Base-by-base conservation (phyloP, 2,113 vertebrate genomes). In the Equus przewalskii region DNA sequence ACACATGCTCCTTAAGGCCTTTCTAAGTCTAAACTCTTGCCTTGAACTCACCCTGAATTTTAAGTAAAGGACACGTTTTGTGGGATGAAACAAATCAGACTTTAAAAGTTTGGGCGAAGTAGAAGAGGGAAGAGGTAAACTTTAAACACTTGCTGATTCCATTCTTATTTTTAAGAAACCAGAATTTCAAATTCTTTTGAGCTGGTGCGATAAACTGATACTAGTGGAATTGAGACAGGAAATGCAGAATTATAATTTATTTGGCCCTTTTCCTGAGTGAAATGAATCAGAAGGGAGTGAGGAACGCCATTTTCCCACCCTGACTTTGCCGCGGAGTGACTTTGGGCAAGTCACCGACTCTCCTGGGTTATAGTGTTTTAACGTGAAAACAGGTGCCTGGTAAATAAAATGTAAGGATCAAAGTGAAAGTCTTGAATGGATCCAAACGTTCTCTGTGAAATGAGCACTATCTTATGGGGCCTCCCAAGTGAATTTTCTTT, bases 111-210 rank as follows among this genome's bases (percentile, higher is more conserved):
- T 69, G 16, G n/a, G 14, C 76, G 36, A 51, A 79, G 22, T 91
- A 49, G 75, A 54, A 81, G 30, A 94, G 70, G 36, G 84, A 84
- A 89, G 28, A 93, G 67, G 24, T 62, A n/a, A 67, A 64, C 58
- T 70, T 73, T 69, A 64, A 69, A 83, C 12, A 79, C 64, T 12
- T 26, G 28, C 24, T 60, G 51, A 94, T 44, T 85, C 7, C 41
- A 91, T 97, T 60, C 62, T 93, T 90, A 58, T 51, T 60, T 78
- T 78, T 69, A 82, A 58, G 60, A 92, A 58, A 30, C 19, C 33
- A 95, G 72, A 93, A 28, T 81, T 85, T 78, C 26, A 65, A 5
- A 26, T 22, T 30, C 46, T 87, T 85, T 85, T 85, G 19, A 54
- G 73, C 19, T 78, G 33, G 15, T 49, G 19, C 46, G 30, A 88